These are phyloP conservation scores for Drosophila affinis DNA, from an alignment of 2,888 invertebrate species.

Conservation along the genomic window DNA sequence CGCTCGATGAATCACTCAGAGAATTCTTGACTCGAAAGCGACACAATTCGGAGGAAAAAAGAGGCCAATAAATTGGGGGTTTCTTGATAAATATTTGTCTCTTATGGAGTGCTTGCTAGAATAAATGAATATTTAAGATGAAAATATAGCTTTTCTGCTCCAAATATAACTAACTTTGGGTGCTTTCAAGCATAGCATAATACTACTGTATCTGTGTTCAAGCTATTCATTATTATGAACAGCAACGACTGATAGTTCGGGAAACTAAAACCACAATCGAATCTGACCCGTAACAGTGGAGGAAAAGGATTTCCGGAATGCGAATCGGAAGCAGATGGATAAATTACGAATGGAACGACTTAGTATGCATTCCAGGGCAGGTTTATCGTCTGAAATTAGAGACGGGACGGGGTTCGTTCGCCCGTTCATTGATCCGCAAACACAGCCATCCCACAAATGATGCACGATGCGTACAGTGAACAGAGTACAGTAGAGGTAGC, in stretches of 20 bases:
- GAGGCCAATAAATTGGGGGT: not conserved
- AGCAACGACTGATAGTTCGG: no score
- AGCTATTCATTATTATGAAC: not conserved
- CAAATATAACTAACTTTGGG: not conserved
- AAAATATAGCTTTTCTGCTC: no score
- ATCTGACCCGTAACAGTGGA: not conserved
- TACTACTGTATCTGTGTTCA: not conserved
- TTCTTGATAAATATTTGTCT: not conserved
- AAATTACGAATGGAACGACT: not conserved
- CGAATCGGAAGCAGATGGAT: not conserved
- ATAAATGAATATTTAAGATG: no score
- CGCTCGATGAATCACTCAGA: slow-evolving; percentile 28
- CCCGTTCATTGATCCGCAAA: not conserved
- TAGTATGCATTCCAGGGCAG: not conserved
- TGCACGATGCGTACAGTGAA: not conserved
- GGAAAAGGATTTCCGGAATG: not conserved
- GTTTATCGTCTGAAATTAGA: not conserved
- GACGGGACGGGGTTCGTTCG: not conserved
- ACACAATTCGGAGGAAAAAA: slow-evolving; percentile 11
- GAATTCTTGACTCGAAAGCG: slow-evolving; percentile 27
- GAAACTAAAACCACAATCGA: not conserved
- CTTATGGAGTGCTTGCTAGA: no score
- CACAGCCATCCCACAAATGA: not conserved
- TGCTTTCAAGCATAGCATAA: not conserved
- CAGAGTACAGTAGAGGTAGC: slow-evolving; percentile 39